Conservation (phyloP, 2,113 vertebrate species). For the Nothocercus nigrocapillus region DNA sequence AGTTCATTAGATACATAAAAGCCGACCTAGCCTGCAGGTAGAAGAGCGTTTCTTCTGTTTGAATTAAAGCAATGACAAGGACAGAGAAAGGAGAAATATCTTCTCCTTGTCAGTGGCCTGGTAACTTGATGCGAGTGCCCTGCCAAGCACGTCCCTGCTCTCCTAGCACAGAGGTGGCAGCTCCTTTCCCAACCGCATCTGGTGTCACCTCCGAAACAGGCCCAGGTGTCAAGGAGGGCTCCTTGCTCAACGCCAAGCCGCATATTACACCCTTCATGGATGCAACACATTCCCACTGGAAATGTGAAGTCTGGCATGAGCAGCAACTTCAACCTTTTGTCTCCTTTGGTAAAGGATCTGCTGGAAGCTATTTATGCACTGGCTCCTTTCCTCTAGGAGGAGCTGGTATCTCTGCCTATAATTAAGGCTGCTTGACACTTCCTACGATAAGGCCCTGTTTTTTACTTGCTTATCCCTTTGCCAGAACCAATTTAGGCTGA, state of each 20-base stretch:
- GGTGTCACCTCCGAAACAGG: neutral
- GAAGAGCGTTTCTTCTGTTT: neutral
- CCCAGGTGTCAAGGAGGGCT: neutral
- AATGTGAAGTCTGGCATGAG: conserved; percentile 33
- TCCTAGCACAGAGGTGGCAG: neutral
- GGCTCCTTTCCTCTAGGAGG: conserved; percentile 68
- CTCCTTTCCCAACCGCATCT: neutral
- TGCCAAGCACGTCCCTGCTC: no score
- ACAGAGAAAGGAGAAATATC: neutral
- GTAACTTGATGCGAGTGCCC: no score
- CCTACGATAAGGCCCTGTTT: conserved; percentile 63
- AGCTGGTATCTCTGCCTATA: conserved; percentile 72
- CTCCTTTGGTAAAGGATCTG: conserved; percentile 58
- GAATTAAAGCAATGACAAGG: neutral
- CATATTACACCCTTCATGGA: neutral
- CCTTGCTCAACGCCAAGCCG: neutral
- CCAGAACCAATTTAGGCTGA: conserved; percentile 59
- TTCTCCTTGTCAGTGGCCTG: no score
- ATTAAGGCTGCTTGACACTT: conserved; percentile 70
- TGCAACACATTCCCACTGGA: neutral
- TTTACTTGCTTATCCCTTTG: conserved; percentile 59
- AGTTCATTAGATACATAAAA: conserved; percentile 10
- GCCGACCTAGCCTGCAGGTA: neutral
- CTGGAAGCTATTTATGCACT: conserved; percentile 53
- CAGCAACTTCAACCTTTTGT: conserved; percentile 57